These are phyloP conservation scores for Cynopterus sphinx DNA, from an alignment of 2,797 vertebrate genomes.

Conservation along the genomic window DNA sequence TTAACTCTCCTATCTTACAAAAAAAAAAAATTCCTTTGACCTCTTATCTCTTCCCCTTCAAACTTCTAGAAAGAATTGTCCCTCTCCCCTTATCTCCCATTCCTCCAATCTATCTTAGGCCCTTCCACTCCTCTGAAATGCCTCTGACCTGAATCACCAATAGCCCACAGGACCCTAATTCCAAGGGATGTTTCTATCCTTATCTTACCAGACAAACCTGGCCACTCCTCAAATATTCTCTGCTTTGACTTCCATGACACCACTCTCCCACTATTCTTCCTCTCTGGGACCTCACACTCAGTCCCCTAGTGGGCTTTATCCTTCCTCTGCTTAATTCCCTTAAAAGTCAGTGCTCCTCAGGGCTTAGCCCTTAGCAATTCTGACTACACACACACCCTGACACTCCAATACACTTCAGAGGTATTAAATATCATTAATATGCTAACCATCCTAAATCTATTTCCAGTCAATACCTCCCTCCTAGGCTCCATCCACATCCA, in stretches of 20 bases:
- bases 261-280: neutral
- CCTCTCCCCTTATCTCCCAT: neutral
- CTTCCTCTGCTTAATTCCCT: neutral
- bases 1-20: neutral
- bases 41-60: neutral
- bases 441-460: neutral
- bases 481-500: neutral
- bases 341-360: neutral
- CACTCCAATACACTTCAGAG: neutral
- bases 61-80: conserved; percentile 9
- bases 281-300: neutral
- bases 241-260: neutral
- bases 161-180: neutral
- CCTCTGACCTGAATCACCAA: neutral
- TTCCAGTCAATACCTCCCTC: neutral
- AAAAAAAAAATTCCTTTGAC: conserved; percentile 30
- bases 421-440: neutral
- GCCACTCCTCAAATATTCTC: neutral
- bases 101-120: neutral
- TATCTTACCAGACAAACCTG: conserved; percentile 23
- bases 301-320: neutral
- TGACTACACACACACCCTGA: neutral
- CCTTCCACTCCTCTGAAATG: neutral
- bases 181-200: neutral
- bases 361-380: neutral